Evolutionary conservation across 2,797 vertebrate genomes (phyloP).

Genomic region (Amniataba percoides): DNA sequence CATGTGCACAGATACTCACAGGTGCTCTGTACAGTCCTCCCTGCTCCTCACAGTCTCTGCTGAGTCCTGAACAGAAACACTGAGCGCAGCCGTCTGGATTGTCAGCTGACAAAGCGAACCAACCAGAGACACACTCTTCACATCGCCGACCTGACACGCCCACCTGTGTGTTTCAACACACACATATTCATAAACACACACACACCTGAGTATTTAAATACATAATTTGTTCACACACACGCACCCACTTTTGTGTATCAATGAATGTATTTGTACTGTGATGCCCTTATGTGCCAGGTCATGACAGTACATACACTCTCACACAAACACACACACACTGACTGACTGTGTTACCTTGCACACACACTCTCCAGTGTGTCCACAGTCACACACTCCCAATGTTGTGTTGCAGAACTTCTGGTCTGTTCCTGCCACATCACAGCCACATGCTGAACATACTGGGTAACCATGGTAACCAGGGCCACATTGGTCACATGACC

Average conservation of each 20-base stretch:
- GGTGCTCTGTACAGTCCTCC: slow-evolving; percentile 85
- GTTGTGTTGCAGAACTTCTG: slow-evolving; percentile 83
- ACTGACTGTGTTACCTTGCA: slow-evolving; percentile 87
- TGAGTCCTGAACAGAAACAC: slow-evolving; percentile 93
- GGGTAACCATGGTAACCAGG: slow-evolving; percentile 91
- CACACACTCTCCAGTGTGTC: slow-evolving; percentile 85
- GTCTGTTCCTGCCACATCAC: slow-evolving; percentile 88
- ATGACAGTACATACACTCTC: too few species aligned
- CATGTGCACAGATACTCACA: slow-evolving; percentile 79
- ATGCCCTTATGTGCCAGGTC: too few species aligned
- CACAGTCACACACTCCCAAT: slow-evolving; percentile 88
- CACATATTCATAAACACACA: background rate
- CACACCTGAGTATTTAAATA: background rate
- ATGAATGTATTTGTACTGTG: too few species aligned
- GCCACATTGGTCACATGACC: slow-evolving; percentile 86
- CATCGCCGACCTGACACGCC: slow-evolving; percentile 91
- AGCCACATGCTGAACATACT: slow-evolving; percentile 89
- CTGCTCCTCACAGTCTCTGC: slow-evolving; percentile 87
- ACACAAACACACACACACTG: background rate
- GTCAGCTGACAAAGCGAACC: slow-evolving; percentile 84
- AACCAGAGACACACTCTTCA: slow-evolving; percentile 88
- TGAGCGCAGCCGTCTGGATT: slow-evolving; percentile 87
- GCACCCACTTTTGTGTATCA: too few species aligned
- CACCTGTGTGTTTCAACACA: slow-evolving; percentile 82
- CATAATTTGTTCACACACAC: background rate